Evolutionary conservation across 2,888 invertebrate genomes (phyloP).

Genomic region (Xestoiulus laeticollis): DNA sequence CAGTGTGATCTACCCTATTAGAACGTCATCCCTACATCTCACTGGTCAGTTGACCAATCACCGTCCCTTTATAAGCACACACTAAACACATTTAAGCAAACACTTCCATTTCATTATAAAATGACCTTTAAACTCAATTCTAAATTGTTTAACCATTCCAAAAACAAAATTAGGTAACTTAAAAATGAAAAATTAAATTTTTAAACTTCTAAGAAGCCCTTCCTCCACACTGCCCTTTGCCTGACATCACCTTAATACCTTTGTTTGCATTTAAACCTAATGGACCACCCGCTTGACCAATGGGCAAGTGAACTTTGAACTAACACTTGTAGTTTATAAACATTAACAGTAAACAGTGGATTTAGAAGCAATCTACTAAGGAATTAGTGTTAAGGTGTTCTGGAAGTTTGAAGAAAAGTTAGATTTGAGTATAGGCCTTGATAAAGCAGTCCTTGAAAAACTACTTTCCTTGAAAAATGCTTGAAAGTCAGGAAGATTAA

Average conservation of each 20-base stretch:
- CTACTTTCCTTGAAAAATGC: not conserved
- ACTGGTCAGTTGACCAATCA: not conserved
- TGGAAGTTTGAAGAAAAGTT: not conserved
- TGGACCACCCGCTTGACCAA: slow-evolving; percentile 18
- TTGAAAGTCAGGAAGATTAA: not conserved
- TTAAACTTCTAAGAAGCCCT: not conserved
- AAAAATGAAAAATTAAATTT: too few species aligned
- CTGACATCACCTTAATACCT: not conserved
- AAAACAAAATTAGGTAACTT: too few species aligned
- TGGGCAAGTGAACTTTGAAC: not conserved
- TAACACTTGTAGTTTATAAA: not conserved
- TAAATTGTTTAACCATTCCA: too few species aligned
- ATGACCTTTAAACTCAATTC: too few species aligned
- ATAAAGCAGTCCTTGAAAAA: too few species aligned
- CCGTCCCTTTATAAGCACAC: not conserved
- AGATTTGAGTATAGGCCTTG: too few species aligned
- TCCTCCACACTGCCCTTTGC: not conserved
- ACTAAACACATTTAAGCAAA: not conserved
- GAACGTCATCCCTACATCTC: not conserved
- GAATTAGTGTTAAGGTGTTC: not conserved
- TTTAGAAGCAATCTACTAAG: not conserved
- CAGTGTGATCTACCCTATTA: slow-evolving; percentile 4
- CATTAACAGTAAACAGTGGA: not conserved
- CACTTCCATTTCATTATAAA: not conserved
- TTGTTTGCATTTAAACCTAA: not conserved